Evolutionary conservation across 2,888 invertebrate genomes (phyloP), one percentile per base, ranked within the genome.

Genomic region (Pristionchus arcanus): DNA sequence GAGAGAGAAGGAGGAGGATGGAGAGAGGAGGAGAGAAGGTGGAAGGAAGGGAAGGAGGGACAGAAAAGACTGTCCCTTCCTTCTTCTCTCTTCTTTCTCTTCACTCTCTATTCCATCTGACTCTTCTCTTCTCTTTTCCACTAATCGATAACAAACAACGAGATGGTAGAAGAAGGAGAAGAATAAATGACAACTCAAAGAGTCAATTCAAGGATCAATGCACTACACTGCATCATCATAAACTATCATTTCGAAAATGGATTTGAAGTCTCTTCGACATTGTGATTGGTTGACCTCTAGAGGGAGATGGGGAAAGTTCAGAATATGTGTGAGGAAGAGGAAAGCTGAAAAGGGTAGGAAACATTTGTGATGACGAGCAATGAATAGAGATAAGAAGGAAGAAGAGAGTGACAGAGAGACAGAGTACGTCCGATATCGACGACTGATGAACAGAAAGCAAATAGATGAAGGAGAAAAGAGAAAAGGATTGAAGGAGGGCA

Each of bases 391-490:
- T 77, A n/a, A 34, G 71, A 71, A 71, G 34, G 71, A 71, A 71
- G 49, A n/a, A 84, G 84, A 84, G 84, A 84, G 84, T 59, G 84
- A 55, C 55, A 84, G 84, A 84, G 28, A 55, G 42, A 31, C 84
- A 84, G 84, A 84, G 84, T 84, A 55, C 84, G 84, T 84, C 84
- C 84, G 84, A 84, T 55, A 84, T 49, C 55, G 31, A 84, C 84
- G 55, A 84, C 42, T 31, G 31, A 55, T 59, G 31, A 84, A 55
- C 34, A 84, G n/a, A 84, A 34, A 55, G 55, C 53, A 55, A 84
- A 84, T 59, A 55, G 55, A 84, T 55, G 84, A 49, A 77, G 77
- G 42, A 77, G 42, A 42, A 49, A 49, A 77, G 55, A 84, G 55
- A 15, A 11, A 31, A 31, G 84, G 31, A 34, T 55, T 19, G 19